A percentile compares a stretch with the other conserved stretches of the same genome.
These are phyloP conservation scores for Penaeus vannamei DNA, from an alignment of 1,140 invertebrate genomes.

Conservation along the genomic window DNA sequence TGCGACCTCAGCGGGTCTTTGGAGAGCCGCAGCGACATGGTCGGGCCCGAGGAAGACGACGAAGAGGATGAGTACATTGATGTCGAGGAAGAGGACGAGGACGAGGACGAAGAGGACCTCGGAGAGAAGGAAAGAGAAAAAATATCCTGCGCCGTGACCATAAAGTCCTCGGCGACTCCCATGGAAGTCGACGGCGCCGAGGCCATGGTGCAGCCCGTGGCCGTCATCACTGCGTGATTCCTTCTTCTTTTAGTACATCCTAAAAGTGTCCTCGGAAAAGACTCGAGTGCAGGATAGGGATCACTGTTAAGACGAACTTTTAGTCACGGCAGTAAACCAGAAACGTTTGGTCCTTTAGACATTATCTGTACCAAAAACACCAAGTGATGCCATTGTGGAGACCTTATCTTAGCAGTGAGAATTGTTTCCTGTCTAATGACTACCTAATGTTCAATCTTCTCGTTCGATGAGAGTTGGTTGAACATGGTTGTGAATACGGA, in stretches of 20 bases:
- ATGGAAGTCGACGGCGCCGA: constrained; percentile 57
- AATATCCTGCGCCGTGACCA: constrained; percentile 66
- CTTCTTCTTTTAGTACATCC: not conserved
- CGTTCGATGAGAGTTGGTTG: no score
- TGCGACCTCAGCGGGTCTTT: not conserved
- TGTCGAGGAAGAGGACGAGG: constrained; percentile 65
- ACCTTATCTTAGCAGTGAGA: no score
- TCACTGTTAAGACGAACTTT: no score
- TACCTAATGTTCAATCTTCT: no score
- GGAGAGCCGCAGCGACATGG: not conserved
- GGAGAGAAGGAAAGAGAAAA: constrained; percentile 62
- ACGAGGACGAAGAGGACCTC: constrained; percentile 64
- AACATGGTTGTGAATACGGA: no score
- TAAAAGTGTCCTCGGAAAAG: not conserved
- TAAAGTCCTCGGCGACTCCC: constrained; percentile 51
- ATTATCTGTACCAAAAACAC: no score
- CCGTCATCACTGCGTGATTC: constrained; percentile 46
- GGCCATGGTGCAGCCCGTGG: constrained; percentile 17
- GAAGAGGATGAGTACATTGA: constrained; percentile 68
- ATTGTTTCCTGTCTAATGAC: no score
- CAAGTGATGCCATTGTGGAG: no score
- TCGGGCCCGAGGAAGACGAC: constrained; percentile 59
- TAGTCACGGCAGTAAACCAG: no score
- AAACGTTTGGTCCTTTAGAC: no score
- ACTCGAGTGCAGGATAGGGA: not conserved